Base-by-base conservation (phyloP, 2,113 vertebrate genomes). In the Rhadina sibilatrix region DNA sequence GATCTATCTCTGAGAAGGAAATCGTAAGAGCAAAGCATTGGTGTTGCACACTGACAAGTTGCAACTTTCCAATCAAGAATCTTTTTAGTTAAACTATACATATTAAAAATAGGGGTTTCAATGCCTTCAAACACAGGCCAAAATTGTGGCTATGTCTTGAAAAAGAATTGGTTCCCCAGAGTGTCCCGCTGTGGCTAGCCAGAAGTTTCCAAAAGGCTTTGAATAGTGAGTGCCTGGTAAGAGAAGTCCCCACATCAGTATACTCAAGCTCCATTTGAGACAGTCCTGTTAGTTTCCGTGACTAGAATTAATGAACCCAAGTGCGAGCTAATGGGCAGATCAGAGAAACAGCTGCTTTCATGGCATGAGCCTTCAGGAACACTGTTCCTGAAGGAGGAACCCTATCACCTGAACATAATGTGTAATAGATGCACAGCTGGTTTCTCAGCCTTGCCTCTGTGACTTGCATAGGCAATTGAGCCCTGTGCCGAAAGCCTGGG, bases 351-450 rank as follows among this genome's bases (percentile, higher is more conserved):
- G 92, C 85, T 96, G 96, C 69, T 95, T 96, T 91, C 25, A 4
- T 96, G 85, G 90, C 4, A 1, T 56, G 79, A 95, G 71, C 89
- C 91, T 95, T 92, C 89, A 94, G 69, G 87, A 95, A 10, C 68
- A 60, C 10, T 12, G 69, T 44, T 97, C 79, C 93, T 95, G 92
- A 60, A 96, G 94, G 92, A 95, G 68, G 85, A 94, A 83, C 79
- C 85, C 72, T 86, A 5, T 93, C 94, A 95, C 90, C 93, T 96
- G 92, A 96, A 92, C 96, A 96, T 94, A 37, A 88, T 71, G 52
- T 78, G 24, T 71, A 71, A 78, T 90, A 56, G 85, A 68, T 90
- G 79, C 93, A 92, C 93, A 94, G 94, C 96, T 97, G 93, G 72
- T 80, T 88, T 37, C 63, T 47, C 70, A 87, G 85, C 60, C 47